Evolutionary conservation across 2,888 invertebrate genomes (phyloP).

Genomic region (Sarcophaga carnaria): DNA sequence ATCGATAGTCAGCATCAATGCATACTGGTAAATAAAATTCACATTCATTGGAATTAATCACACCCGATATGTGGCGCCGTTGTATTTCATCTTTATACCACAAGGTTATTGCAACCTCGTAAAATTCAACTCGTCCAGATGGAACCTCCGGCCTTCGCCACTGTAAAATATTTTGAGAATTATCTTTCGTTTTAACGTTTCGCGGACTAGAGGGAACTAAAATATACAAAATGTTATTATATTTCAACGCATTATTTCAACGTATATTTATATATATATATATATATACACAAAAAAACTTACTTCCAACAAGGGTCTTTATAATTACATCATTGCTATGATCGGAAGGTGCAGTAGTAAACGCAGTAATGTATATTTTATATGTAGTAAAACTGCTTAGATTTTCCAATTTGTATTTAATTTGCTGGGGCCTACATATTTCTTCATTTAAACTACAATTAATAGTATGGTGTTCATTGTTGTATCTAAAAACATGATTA

Average conservation of each 20-base stretch:
- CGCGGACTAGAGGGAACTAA: constrained; percentile 73
- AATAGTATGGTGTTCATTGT: constrained; percentile 66
- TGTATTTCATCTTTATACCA: constrained; percentile 69
- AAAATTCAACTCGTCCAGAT: constrained; percentile 84
- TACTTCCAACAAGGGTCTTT: constrained; percentile 85
- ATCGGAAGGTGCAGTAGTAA: constrained; percentile 87
- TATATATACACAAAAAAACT: constrained; percentile 59
- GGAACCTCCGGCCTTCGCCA: constrained; percentile 83
- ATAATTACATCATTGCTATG: constrained; percentile 83
- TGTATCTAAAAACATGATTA: constrained; percentile 56
- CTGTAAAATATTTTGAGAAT: constrained; percentile 67
- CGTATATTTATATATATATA: too few relatives aligned
- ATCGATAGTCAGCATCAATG: constrained; percentile 69
- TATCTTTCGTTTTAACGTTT: constrained; percentile 60
- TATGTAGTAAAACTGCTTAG: constrained; percentile 87
- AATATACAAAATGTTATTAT: constrained; percentile 40
- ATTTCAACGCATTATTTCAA: background rate
- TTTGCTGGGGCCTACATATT: constrained; percentile 46
- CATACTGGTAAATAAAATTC: constrained; percentile 71
- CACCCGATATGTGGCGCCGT: constrained; percentile 70
- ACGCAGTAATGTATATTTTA: constrained; percentile 87
- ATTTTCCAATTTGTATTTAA: constrained; percentile 72
- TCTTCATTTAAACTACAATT: constrained; percentile 55
- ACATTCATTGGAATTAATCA: constrained; percentile 69
- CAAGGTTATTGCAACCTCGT: constrained; percentile 81